Base-by-base conservation (phyloP, 2,888 invertebrate genomes). In the Drosophila mimica region DNA sequence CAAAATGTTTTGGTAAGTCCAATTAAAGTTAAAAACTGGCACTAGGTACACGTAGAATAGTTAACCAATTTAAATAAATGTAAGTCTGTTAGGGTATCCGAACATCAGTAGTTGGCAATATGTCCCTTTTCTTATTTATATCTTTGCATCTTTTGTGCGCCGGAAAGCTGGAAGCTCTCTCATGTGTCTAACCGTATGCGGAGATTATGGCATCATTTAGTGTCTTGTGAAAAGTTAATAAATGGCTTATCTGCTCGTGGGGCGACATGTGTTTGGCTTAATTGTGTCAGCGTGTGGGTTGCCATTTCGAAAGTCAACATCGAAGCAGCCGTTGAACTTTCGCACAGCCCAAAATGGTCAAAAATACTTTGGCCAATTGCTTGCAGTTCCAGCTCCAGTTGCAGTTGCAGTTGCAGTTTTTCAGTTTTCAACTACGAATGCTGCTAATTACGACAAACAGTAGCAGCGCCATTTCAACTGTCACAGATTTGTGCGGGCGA, bases 191-290 rank as follows among this genome's bases (percentile, higher is more conserved):
- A 89, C 91, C 87, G 91, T 84, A 90, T 76, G 91, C 86, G 86
- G 91, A 90, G 86, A 87, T 87, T 87, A 86, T 89, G 91, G 87
- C 90, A 91, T 91, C 91, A 90, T 89, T 90, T 89, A 73, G 72
- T 70, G 75, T 80, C 88, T 72, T 88, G 91, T 90, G 83, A 88
- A 88, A 91, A 84, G 89, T 91, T 91, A 91, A 89, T 89, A 91
- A 91, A 89, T 89, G 91, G 91, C 83, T 91, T 91, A 83, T 88
- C 85, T 87, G 63, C 64, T 73, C 59, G 75, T 72, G 67, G 53
- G 74, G 81, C 78, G 91, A 87, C 86, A 90, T 89, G 88, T 89
- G 89, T 90, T 89, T 87, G 91, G 90, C 90, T 87, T 89, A 91
- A 91, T 91, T 87, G 87, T 87, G 91, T 89, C 91, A 91, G 88